Percentiles rank a stretch among this genome's conserved stretches.
phyloP scores from a whole-genome alignment of 1,140 invertebrate genomes.

The Temnothorax curvispinosus region DNA sequence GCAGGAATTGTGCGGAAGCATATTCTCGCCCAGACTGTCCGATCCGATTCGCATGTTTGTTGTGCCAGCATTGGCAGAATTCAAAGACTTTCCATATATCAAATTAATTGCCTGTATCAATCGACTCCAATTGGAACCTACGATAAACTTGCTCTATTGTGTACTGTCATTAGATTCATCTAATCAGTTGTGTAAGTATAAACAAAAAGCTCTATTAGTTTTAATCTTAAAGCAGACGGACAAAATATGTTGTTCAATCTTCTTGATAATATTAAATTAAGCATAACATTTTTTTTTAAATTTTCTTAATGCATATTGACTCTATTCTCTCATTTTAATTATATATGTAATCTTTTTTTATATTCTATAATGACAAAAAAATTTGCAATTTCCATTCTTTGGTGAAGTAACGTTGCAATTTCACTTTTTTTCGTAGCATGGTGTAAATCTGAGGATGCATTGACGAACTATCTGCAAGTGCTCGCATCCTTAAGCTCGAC shows the following conservation, averaged over 20 bases:
- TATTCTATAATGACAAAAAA: neutral
- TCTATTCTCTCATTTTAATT: neutral
- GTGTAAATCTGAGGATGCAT: constrained; percentile 70
- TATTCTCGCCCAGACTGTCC: constrained; percentile 82
- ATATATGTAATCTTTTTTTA: neutral
- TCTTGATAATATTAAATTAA: neutral
- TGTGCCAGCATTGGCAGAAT: constrained; percentile 85
- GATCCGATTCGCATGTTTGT: constrained; percentile 83
- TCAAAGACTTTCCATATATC: constrained; percentile 84
- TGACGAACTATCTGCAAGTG: constrained; percentile 83
- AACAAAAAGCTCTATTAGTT: neutral
- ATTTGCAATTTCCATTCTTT: neutral
- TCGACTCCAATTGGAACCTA: constrained; percentile 79
- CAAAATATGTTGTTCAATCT: neutral
- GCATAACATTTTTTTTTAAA: no score
- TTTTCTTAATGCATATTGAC: neutral
- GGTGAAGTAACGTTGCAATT: neutral
- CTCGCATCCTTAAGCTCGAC: constrained; percentile 81
- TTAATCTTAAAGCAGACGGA: neutral
- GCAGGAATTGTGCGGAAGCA: constrained; percentile 77
- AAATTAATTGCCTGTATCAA: constrained; percentile 85
- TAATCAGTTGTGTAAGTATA: constrained; percentile 87
- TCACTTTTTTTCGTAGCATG: constrained; percentile 67
- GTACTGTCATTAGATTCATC: constrained; percentile 89
- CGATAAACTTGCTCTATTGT: constrained; percentile 87